Evolutionary conservation across 2,888 invertebrate species (phyloP).

Genomic region (Syritta pipiens): DNA sequence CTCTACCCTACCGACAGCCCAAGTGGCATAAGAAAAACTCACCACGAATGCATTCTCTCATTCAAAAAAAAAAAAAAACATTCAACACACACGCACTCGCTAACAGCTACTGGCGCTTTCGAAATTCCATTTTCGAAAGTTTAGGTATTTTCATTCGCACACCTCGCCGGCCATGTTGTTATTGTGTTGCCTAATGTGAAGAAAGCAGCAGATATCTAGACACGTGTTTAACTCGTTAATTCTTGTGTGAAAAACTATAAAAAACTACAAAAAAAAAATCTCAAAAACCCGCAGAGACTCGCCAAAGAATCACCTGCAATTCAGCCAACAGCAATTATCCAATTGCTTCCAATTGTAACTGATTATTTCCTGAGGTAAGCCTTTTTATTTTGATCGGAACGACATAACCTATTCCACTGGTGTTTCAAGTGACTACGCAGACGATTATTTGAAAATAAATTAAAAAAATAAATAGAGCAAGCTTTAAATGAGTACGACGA

Average conservation of each 20-base stretch:
- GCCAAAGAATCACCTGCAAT: slow-evolving; percentile 66
- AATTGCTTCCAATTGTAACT: slow-evolving; percentile 63
- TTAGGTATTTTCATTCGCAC: slow-evolving; percentile 58
- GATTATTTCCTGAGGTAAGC: slow-evolving; percentile 72
- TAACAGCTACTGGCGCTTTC: slow-evolving; percentile 36
- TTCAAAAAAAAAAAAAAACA: no score
- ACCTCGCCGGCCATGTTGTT: slow-evolving; percentile 73
- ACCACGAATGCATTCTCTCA: no score
- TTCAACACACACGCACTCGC: neutral
- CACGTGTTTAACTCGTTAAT: slow-evolving; percentile 76
- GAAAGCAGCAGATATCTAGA: slow-evolving; percentile 73
- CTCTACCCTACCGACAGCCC: slow-evolving; percentile 5
- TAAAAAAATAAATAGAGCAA: neutral
- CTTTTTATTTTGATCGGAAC: slow-evolving; percentile 70
- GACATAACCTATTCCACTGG: slow-evolving; percentile 74
- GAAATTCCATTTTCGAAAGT: slow-evolving; percentile 48
- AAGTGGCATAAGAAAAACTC: no score
- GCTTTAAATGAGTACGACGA: no score
- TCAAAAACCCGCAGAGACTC: slow-evolving; percentile 46
- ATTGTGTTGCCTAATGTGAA: slow-evolving; percentile 73
- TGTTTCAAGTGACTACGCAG: slow-evolving; percentile 72
- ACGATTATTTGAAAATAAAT: slow-evolving; percentile 31
- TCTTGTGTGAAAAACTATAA: slow-evolving; percentile 66
- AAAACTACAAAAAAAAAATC: slow-evolving; percentile 52
- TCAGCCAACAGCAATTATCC: slow-evolving; percentile 30